phyloP scores from a whole-genome alignment of 1,140 invertebrate species.

The Hyles euphorbiae region DNA sequence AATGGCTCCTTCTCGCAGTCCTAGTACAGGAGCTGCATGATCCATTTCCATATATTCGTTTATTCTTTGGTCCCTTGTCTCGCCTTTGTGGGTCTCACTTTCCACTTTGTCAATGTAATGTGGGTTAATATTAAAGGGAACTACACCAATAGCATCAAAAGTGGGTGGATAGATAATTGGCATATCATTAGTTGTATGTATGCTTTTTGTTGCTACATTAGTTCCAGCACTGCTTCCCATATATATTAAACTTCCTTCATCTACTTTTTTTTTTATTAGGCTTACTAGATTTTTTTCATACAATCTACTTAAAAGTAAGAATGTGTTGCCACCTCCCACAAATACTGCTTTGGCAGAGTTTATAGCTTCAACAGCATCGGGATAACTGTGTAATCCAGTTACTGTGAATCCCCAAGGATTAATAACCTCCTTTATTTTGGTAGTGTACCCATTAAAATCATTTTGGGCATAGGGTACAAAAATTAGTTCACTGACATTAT shows the following conservation, averaged over 20 bases:
- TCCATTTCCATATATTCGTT: conserved; percentile 79
- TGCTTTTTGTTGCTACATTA: conserved; percentile 87
- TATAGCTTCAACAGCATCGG: conserved; percentile 76
- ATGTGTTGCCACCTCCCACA: conserved; percentile 88
- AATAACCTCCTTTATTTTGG: conserved; percentile 78
- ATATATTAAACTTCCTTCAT: conserved; percentile 82
- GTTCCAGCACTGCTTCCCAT: conserved; percentile 89
- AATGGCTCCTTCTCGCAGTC: conserved; percentile 83
- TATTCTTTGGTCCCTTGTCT: conserved; percentile 84
- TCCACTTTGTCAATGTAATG: conserved; percentile 84
- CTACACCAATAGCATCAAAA: conserved; percentile 83
- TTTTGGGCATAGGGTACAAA: conserved; percentile 87
- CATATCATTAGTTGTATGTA: conserved; percentile 91
- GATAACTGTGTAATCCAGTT: conserved; percentile 78
- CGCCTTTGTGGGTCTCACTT: conserved; percentile 82
- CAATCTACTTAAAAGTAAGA: conserved; percentile 81
- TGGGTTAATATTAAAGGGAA: conserved; percentile 92
- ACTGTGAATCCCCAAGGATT: conserved; percentile 80
- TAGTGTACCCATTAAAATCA: conserved; percentile 81
- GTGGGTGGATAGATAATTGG: conserved; percentile 86
- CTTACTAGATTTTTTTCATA: conserved; percentile 83
- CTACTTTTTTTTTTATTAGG: conserved; percentile 78
- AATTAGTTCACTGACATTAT: conserved; percentile 79
- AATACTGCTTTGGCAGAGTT: conserved; percentile 82
- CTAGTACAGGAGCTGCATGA: conserved; percentile 78